Conservation (phyloP, 2,888 invertebrate species). For the Rhogogaster chlorosoma region DNA sequence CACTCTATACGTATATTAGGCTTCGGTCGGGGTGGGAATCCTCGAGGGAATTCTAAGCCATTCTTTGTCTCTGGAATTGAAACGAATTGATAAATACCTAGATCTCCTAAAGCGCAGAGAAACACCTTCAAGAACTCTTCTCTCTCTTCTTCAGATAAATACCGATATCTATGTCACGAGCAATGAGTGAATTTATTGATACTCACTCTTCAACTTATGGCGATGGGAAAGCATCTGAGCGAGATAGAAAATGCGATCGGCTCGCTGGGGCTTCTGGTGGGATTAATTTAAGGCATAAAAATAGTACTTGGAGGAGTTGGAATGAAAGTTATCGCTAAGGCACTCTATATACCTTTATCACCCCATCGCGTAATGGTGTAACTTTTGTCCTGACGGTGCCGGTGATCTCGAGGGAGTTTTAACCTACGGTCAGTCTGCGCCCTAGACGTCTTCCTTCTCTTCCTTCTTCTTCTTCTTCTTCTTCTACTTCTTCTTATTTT, state of each 20-base stretch:
- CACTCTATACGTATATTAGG: neutral
- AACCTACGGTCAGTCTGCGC: slow-evolving; percentile 47
- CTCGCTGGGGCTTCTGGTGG: slow-evolving; percentile 29
- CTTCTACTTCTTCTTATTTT: neutral
- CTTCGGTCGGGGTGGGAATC: neutral
- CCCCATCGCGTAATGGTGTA: slow-evolving; percentile 74
- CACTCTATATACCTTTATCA: slow-evolving; percentile 62
- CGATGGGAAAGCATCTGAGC: neutral
- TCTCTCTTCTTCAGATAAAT: neutral
- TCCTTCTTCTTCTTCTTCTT: neutral
- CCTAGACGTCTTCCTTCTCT: neutral
- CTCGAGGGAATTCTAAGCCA: neutral
- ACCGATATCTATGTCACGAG: neutral
- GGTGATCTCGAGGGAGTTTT: slow-evolving; percentile 47
- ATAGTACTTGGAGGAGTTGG: slow-evolving; percentile 41
- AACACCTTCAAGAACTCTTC: neutral
- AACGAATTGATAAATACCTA: neutral
- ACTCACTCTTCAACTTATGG: neutral
- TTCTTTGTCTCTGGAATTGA: neutral
- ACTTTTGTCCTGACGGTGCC: slow-evolving; percentile 68
- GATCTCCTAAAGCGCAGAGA: neutral
- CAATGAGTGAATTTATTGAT: neutral
- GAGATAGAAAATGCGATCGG: slow-evolving; percentile 19
- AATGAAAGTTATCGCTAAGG: slow-evolving; percentile 44
- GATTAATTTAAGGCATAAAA: slow-evolving; percentile 47